Conservation (phyloP, 2,797 vertebrate species). For the Parauchenoglanis ngamensis region DNA sequence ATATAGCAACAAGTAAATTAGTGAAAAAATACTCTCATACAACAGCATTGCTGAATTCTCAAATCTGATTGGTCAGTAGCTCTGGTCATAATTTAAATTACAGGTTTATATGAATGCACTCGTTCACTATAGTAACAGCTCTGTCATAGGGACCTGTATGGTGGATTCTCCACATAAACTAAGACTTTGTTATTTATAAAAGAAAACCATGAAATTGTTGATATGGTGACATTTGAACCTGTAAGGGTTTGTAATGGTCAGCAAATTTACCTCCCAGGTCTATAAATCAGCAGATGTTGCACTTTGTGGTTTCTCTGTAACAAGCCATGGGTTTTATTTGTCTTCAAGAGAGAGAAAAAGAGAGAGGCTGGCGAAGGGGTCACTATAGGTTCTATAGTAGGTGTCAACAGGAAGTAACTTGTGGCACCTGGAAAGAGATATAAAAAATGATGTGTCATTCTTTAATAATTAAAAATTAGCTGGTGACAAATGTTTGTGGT, state of each 20-base stretch:
- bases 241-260: background rate
- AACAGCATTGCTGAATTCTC: background rate
- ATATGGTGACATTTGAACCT: background rate
- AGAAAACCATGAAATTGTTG: background rate
- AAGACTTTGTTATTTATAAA: background rate
- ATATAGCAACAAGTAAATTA: background rate
- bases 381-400: background rate
- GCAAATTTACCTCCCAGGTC: background rate
- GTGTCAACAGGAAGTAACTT: background rate
- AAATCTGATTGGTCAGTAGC: background rate
- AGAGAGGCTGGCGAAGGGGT: background rate
- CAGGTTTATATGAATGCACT: background rate
- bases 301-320: background rate
- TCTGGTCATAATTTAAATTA: background rate
- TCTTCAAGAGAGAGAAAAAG: background rate
- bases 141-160: background rate
- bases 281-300: background rate
- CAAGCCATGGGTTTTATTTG: background rate
- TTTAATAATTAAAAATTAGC: background rate
- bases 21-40: background rate
- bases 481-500: background rate
- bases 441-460: background rate
- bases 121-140: background rate
- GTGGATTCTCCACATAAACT: background rate
- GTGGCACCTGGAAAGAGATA: background rate